These are phyloP conservation scores for Cartodere bifasciata DNA, from an alignment of 2,888 invertebrate genomes.

Conservation along the genomic window DNA sequence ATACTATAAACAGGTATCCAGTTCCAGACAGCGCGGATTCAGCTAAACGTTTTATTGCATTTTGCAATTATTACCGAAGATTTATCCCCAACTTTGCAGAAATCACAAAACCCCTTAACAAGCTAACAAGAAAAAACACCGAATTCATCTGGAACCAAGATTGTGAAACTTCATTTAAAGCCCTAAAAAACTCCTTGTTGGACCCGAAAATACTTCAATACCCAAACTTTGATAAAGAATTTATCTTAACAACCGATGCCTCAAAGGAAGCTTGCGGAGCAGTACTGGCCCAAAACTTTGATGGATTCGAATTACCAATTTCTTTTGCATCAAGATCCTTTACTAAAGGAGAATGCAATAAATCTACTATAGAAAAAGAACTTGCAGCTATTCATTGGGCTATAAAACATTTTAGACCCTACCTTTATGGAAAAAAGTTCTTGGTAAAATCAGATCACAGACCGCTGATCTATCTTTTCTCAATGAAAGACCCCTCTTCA, in stretches of 20 bases:
- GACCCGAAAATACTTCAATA: slow-evolving; percentile 5
- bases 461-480: too few relatives aligned
- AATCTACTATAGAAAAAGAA: too few relatives aligned
- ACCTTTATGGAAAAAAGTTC: too few relatives aligned
- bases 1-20: too few relatives aligned
- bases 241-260: slow-evolving; percentile 8
- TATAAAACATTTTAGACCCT: too few relatives aligned
- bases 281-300: slow-evolving; percentile 4
- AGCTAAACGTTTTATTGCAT: slow-evolving; percentile 9
- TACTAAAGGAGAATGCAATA: slow-evolving; percentile 5
- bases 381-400: too few relatives aligned
- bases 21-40: slow-evolving; percentile 8
- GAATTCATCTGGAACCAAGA: slow-evolving; percentile 4
- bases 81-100: slow-evolving; percentile 9
- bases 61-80: slow-evolving; percentile 9
- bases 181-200: slow-evolving; percentile 6
- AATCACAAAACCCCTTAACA: slow-evolving; percentile 6
- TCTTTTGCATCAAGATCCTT: slow-evolving; percentile 3
- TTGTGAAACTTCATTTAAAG: slow-evolving; percentile 5
- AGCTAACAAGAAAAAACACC: slow-evolving; percentile 4
- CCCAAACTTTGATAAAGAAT: slow-evolving; percentile 7
- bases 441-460: too few relatives aligned
- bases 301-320: slow-evolving; percentile 2
- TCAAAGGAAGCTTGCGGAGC: slow-evolving; percentile 6
- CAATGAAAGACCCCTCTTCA: too few relatives aligned